These are phyloP conservation scores for Clinocottus analis DNA, from an alignment of 2,113 vertebrate species.

Conservation along the genomic window DNA sequence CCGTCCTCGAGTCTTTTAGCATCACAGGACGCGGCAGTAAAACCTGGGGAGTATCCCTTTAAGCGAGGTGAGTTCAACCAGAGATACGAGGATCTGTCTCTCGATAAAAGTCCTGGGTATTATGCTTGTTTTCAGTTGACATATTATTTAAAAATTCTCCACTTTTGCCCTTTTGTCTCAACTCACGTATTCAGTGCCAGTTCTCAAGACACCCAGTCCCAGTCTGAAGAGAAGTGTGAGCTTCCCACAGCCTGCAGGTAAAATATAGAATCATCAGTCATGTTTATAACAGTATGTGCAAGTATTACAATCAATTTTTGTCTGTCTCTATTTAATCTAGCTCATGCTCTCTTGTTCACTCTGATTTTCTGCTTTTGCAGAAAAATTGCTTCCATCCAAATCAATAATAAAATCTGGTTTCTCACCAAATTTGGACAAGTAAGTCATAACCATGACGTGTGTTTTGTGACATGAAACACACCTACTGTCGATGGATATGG, in stretches of 20 bases:
- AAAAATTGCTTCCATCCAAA: slow-evolving; percentile 82
- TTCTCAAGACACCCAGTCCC: slow-evolving; percentile 72
- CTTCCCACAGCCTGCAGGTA: slow-evolving; percentile 81
- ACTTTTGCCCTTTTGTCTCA: not conserved
- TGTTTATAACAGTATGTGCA: not conserved
- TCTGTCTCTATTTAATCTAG: not conserved
- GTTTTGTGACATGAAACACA: not conserved
- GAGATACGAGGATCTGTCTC: not conserved
- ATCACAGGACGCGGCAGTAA: slow-evolving; percentile 66
- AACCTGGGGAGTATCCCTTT: slow-evolving; percentile 79
- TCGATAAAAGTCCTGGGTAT: not conserved
- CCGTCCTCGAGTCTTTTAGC: slow-evolving; percentile 59
- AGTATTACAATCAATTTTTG: not conserved
- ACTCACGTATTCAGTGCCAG: slow-evolving; percentile 55
- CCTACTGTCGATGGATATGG: not conserved
- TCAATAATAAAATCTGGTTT: slow-evolving; percentile 76
- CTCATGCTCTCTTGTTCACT: not conserved
- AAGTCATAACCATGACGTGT: slow-evolving; percentile 1
- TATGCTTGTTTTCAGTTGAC: not conserved
- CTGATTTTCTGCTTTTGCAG: slow-evolving; percentile 64
- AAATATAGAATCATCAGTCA: not conserved
- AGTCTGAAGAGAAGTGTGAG: slow-evolving; percentile 78
- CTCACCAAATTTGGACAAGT: slow-evolving; percentile 75
- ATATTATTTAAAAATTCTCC: not conserved
- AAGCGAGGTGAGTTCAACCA: slow-evolving; percentile 65